Percentiles rank a stretch among this genome's conserved stretches.
Conservation (phyloP, 2,113 vertebrate species). For the Brevimyrus niger region DNA sequence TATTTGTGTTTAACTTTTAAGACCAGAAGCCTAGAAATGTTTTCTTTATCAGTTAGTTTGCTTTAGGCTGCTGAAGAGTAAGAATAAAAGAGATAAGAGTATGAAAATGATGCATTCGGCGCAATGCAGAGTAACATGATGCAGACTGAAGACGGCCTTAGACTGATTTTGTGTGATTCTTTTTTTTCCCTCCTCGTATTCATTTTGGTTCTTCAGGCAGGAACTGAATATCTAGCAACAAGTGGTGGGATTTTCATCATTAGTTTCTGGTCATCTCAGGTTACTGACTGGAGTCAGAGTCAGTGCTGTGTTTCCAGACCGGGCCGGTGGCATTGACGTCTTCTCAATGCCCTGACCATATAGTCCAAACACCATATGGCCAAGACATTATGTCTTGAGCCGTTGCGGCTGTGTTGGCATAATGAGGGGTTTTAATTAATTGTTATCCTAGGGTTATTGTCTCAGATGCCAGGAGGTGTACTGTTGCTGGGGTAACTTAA, state of each 20-base stretch:
- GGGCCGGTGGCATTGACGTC: background rate
- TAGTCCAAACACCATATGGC: background rate
- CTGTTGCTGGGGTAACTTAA: background rate
- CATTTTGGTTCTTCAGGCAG: conserved; percentile 48
- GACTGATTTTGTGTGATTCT: conserved; percentile 58
- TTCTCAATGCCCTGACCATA: background rate
- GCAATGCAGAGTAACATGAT: conserved; percentile 36
- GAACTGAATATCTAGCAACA: conserved; percentile 3
- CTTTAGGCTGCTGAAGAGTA: background rate
- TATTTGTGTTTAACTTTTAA: background rate
- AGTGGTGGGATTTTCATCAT: background rate
- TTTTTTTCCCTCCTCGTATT: conserved; percentile 30
- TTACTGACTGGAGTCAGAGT: background rate
- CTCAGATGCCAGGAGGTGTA: background rate
- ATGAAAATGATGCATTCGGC: background rate
- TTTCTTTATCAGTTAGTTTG: background rate
- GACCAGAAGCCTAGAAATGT: background rate
- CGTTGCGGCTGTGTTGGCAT: background rate
- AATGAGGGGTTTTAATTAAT: background rate
- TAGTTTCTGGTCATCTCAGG: background rate
- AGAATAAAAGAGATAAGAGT: background rate
- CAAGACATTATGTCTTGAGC: background rate
- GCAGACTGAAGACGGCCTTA: conserved; percentile 43
- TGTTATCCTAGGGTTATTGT: background rate
- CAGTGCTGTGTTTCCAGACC: background rate